phyloP scores from a whole-genome alignment of 92 coral and sea anemone species.

The Actinostola sp. region DNA sequence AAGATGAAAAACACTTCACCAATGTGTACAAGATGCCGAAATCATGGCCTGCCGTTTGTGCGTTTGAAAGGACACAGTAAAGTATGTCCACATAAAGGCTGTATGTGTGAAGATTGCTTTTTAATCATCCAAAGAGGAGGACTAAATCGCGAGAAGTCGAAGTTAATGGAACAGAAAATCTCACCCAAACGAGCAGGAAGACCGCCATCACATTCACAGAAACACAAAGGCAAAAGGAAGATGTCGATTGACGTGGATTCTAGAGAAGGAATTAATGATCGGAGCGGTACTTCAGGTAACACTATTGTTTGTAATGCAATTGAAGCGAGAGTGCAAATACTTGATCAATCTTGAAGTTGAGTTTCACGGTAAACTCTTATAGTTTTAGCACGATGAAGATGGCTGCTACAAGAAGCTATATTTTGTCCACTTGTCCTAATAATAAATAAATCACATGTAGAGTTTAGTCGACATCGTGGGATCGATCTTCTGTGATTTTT shows the following conservation, averaged over 20 bases:
- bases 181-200: neutral
- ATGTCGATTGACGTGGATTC: neutral
- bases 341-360: too few species aligned
- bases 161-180: conserved; percentile 5
- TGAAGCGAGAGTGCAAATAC: too few species aligned
- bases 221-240: neutral
- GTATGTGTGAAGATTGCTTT: conserved; percentile 28
- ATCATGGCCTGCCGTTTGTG: conserved; percentile 22
- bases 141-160: conserved; percentile 19
- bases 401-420: too few species aligned
- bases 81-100: too few species aligned
- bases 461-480: too few species aligned
- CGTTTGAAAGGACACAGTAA: conserved; percentile 14
- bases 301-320: neutral
- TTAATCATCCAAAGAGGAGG: conserved; percentile 28
- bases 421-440: too few species aligned
- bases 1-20: neutral
- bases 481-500: too few species aligned
- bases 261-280: too few species aligned
- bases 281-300: neutral
- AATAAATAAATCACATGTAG: too few species aligned
- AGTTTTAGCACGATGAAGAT: too few species aligned
- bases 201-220: neutral
- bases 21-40: conserved; percentile 37
- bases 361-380: too few species aligned